Evolutionary conservation across 2,888 invertebrate species (phyloP), one percentile per base, ranked within the genome.

Genomic region (Blastobasis adustella): DNA sequence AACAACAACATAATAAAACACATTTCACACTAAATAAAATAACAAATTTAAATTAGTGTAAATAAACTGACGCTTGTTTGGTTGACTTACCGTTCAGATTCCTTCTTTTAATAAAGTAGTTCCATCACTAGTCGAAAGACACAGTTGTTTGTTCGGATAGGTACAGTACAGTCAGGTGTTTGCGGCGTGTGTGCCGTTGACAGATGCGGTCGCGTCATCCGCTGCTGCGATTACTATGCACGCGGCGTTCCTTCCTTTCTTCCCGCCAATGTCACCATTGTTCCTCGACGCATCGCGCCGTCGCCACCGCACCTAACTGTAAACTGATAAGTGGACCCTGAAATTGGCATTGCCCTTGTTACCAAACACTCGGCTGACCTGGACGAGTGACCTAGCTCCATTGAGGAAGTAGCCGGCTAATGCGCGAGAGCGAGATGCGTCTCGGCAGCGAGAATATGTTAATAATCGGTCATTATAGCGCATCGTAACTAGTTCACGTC

Each of bases 331-430:
- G 71, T 86, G 71, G 79, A 79, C 85, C 88, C 83, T 87, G 87
- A 88, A 87, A 88, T 88, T 82, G 82, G 74, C 83, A 82, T 79
- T 82, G 86, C 76, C 82, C 86, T 83, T 83, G 80, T 85, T 86
- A 71, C 60, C 57, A 60, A 58, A 56, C 49, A 47, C 55, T 58
- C 56, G 61, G 62, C 56, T 72, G 73, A 79, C 76, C 72, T 67
- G 70, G 60, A 67, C 65, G 53, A 54, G 56, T 68, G 73, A 73
- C 71, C 69, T 69, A 72, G 73, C 74, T 67, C 66, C 57, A 58
- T 61, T 59, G 59, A 54, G 53, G 65, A 64, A 63, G 57, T 61
- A 45, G 64, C 63, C 61, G 66, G 65, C 62, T 66, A 64, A 65
- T 65, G 65, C 66, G 63, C 71, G 67, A 23, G 23, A 23, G 23